Percentiles rank a stretch among this genome's conserved stretches.
Conservation (phyloP, 1,140 invertebrate genomes). For the Bacillus rossius region DNA sequence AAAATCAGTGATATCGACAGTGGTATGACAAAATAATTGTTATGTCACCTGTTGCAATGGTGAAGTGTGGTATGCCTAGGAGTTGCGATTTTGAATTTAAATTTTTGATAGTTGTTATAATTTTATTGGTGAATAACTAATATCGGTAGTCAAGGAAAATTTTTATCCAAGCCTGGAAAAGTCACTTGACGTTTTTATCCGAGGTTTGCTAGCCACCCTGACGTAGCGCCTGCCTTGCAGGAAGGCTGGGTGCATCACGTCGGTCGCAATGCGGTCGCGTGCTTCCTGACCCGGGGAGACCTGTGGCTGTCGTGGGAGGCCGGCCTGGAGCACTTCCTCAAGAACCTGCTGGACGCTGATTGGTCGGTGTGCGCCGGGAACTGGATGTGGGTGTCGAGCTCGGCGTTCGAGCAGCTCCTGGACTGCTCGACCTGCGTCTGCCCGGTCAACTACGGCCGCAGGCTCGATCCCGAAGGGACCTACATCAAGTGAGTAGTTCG, state of each 20-base stretch:
- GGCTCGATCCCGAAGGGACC: conserved; percentile 62
- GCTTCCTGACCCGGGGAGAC: conserved; percentile 83
- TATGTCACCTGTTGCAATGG: no score
- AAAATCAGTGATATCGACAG: no score
- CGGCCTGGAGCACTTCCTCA: conserved; percentile 91
- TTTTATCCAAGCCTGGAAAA: no score
- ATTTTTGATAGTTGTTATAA: no score
- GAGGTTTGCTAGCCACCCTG: no score
- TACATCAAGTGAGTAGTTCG: conserved; percentile 54
- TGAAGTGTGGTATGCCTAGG: no score
- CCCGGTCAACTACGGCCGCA: conserved; percentile 59
- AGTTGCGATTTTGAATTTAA: no score
- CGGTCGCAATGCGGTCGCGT: conserved; percentile 78
- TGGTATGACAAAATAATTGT: no score
- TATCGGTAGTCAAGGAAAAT: no score
- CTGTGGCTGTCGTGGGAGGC: conserved; percentile 94
- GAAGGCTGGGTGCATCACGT: conserved; percentile 91
- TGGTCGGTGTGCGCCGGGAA: conserved; percentile 90
- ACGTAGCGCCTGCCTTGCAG: no score
- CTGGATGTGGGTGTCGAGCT: conserved; percentile 92
- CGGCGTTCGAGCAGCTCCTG: conserved; percentile 67
- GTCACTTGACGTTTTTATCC: no score
- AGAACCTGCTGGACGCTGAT: conserved; percentile 80
- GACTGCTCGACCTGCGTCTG: conserved; percentile 59
- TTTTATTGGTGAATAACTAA: no score